These are phyloP conservation scores for Phytoseiulus persimilis DNA, from an alignment of 2,888 invertebrate genomes.

Conservation along the genomic window DNA sequence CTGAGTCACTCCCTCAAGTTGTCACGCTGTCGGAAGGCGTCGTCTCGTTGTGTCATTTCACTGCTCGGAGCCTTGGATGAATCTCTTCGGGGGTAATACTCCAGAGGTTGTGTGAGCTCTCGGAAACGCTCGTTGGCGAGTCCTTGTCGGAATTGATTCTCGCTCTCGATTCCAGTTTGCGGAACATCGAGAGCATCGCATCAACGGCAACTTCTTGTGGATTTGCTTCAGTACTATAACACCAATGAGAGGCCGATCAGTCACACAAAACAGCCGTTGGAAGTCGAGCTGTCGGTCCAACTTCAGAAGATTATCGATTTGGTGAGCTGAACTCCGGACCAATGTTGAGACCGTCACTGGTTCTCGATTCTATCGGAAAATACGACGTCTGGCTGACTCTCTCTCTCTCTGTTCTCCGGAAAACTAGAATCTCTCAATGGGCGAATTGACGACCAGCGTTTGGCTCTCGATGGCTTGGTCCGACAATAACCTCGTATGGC, in stretches of 20 bases:
- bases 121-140: no score
- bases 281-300: not conserved
- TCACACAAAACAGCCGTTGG: not conserved
- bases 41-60: no score
- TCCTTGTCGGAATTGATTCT: not conserved
- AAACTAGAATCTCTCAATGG: not conserved
- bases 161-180: not conserved
- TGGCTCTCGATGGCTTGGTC: slow-evolving; percentile 31
- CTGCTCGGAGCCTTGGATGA: no score
- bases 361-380: not conserved
- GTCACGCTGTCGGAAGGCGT: no score
- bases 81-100: no score
- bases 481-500: slow-evolving; percentile 18
- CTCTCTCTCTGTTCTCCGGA: no score
- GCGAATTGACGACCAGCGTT: not conserved
- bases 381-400: no score
- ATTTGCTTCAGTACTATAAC: slow-evolving; percentile 14
- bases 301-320: slow-evolving; percentile 9
- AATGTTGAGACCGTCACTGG: not conserved
- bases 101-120: no score
- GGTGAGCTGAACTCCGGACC: not conserved
- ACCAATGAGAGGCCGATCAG: not conserved
- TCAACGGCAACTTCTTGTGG: slow-evolving; percentile 6
- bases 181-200: not conserved
- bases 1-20: no score